Percentiles rank a stretch among this genome's conserved stretches.
Conservation (phyloP, 2,113 vertebrate genomes). For the Myodes glareolus region DNA sequence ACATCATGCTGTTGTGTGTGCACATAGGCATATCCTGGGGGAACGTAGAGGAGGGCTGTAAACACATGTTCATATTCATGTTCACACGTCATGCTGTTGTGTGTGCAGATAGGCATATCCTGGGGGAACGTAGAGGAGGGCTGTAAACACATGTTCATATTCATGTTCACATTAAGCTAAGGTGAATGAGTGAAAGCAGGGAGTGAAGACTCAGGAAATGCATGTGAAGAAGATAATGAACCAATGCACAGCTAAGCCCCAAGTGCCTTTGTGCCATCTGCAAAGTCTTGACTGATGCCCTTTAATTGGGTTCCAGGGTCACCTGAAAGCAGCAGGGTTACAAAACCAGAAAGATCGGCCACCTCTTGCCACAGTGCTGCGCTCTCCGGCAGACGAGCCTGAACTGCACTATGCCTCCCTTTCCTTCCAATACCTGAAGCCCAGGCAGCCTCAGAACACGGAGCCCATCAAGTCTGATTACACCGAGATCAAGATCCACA, state of each 20-base stretch:
- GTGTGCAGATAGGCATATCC: too few relatives aligned
- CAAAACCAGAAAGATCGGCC: accelerated
- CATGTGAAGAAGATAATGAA: neutral
- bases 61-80: neutral
- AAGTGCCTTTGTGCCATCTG: neutral
- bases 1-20: neutral
- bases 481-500: neutral
- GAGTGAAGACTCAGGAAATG: neutral
- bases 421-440: neutral
- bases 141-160: neutral
- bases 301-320: neutral
- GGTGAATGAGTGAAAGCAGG: neutral
- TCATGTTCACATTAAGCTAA: neutral
- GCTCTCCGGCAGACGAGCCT: neutral
- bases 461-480: neutral
- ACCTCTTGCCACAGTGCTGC: accelerated
- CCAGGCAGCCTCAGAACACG: accelerated
- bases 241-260: too few relatives aligned
- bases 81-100: neutral
- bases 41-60: neutral
- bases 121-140: neutral
- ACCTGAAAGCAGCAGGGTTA: neutral
- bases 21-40: neutral
- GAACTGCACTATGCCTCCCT: conserved; percentile 34
- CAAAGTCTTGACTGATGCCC: neutral